These are phyloP conservation scores for Rhizomys pruinosus DNA, from an alignment of 2,113 vertebrate genomes.

Conservation along the genomic window DNA sequence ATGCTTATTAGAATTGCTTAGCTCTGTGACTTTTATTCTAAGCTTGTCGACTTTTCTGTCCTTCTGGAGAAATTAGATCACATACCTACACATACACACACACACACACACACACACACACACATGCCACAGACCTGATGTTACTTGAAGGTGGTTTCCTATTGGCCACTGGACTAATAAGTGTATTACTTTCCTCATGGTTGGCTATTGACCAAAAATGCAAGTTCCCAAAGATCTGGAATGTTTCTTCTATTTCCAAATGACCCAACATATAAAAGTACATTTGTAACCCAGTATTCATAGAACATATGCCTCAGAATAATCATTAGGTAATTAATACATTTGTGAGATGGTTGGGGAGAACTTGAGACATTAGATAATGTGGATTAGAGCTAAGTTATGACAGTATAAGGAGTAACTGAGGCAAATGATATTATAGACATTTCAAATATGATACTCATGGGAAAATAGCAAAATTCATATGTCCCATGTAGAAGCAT, in stretches of 20 bases:
- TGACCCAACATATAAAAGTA: neutral
- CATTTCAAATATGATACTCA: neutral
- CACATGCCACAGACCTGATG: too few species aligned
- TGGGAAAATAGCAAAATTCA: neutral
- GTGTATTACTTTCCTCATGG: neutral
- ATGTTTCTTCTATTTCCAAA: conserved; percentile 30
- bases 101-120: fast-evolving
- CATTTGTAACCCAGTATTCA: neutral
- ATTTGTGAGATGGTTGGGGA: neutral
- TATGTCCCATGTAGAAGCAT: neutral
- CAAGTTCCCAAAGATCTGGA: neutral
- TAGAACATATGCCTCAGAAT: neutral
- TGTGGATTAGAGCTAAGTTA: neutral
- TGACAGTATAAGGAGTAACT: neutral
- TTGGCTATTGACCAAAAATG: neutral
- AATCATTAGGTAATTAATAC: neutral
- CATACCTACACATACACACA: neutral
- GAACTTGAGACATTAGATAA: neutral
- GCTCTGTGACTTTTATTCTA: neutral
- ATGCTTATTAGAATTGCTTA: neutral
- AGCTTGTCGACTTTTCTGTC: neutral
- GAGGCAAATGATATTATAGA: neutral
- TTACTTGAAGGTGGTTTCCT: neutral
- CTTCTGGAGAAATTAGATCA: neutral
- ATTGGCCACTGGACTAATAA: neutral